These are phyloP conservation scores for Stratiomys singularior DNA, from an alignment of 2,888 invertebrate genomes.

Conservation along the genomic window DNA sequence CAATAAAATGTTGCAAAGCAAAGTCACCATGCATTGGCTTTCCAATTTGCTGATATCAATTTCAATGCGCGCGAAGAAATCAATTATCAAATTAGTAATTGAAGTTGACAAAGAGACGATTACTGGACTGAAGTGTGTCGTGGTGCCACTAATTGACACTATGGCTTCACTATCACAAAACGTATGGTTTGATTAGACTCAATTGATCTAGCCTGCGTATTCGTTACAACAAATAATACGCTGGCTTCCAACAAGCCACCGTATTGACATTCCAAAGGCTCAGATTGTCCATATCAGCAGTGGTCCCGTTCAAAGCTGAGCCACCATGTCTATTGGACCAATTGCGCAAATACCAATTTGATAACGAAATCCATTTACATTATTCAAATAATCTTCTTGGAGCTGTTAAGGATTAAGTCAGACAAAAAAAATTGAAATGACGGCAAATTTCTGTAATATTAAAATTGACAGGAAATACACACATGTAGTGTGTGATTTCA, in stretches of 20 bases:
- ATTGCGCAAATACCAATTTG: conserved; percentile 10
- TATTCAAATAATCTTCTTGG: not conserved
- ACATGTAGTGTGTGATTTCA: not conserved
- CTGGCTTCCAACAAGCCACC: too few species aligned
- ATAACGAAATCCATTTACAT: not conserved
- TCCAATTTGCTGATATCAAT: too few species aligned
- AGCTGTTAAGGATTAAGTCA: too few species aligned
- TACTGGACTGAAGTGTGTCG: not conserved
- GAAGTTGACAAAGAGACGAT: not conserved
- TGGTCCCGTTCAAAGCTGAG: not conserved
- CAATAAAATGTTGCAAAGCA: too few species aligned
- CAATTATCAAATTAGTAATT: conserved; percentile 9
- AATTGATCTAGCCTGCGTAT: not conserved
- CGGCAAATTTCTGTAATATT: not conserved
- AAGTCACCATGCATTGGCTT: too few species aligned
- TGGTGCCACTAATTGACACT: conserved; percentile 6
- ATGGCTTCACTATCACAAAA: not conserved
- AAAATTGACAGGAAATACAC: not conserved
- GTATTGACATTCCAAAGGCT: not conserved
- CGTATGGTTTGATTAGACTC: not conserved
- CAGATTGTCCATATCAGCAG: not conserved
- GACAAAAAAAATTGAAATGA: too few species aligned
- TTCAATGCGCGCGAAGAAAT: not conserved
- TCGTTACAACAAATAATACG: too few species aligned
- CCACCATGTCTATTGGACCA: not conserved